Evolutionary conservation across 2,113 vertebrate genomes (phyloP).

Genomic region (Macquaria ambigua): DNA sequence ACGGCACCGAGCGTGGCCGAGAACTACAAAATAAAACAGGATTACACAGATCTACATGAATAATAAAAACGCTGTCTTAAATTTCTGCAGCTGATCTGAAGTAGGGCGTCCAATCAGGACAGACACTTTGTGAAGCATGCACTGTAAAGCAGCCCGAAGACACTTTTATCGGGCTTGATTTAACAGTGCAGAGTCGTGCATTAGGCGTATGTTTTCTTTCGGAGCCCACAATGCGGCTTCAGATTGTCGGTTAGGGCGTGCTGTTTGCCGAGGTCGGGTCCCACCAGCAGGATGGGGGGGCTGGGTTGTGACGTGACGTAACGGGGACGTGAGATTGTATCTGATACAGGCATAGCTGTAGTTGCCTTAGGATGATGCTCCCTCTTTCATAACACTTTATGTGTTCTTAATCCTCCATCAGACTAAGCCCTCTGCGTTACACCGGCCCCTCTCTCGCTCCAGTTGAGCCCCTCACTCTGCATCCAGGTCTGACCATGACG

Average conservation of each 20-base stretch:
- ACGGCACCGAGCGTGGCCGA: no score
- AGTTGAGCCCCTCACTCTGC: neutral
- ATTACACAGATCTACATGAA: neutral
- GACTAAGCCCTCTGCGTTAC: neutral
- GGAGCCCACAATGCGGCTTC: neutral
- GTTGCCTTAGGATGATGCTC: constrained; percentile 41
- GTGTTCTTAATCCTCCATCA: constrained; percentile 39
- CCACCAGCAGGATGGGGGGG: no score
- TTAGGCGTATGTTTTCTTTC: no score
- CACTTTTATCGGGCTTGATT: neutral
- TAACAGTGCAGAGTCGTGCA: neutral
- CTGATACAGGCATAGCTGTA: constrained; percentile 10
- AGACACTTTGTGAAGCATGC: neutral
- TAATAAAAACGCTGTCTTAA: neutral
- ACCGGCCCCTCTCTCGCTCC: neutral
- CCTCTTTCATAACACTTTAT: constrained; percentile 51
- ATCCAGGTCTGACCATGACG: neutral
- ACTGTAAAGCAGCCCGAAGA: neutral
- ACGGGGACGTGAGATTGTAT: constrained; percentile 5
- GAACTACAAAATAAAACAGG: neutral
- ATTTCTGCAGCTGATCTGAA: neutral
- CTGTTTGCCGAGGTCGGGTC: neutral
- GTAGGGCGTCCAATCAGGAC: neutral
- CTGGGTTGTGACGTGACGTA: constrained; percentile 35
- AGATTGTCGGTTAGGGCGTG: neutral